Conservation (phyloP, 2,797 vertebrate species). For the Menidia menidia region DNA sequence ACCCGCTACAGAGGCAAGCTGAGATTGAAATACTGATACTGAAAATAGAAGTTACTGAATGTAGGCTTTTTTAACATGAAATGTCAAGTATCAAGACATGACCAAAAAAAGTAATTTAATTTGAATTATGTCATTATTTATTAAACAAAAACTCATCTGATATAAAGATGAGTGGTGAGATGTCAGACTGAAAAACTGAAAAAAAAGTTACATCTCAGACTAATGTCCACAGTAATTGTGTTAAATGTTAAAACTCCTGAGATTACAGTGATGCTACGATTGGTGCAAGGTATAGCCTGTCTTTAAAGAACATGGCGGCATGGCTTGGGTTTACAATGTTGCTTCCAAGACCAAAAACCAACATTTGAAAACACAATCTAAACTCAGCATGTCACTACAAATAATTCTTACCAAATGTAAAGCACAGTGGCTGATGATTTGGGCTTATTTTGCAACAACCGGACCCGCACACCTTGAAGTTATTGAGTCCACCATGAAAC, state of each 20-base stretch:
- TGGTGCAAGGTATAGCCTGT: too few species aligned
- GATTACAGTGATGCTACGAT: too few species aligned
- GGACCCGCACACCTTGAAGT: too few species aligned
- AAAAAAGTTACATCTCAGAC: background rate
- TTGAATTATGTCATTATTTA: background rate
- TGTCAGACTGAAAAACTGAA: background rate
- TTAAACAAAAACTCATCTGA: background rate
- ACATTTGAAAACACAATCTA: too few species aligned
- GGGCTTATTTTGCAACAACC: too few species aligned
- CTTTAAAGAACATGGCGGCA: too few species aligned
- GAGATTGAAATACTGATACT: background rate
- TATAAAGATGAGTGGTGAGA: background rate
- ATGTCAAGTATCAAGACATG: background rate
- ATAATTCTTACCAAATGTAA: too few species aligned
- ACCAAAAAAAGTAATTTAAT: background rate
- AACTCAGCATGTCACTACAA: too few species aligned
- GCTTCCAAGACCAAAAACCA: too few species aligned
- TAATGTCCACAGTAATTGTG: background rate
- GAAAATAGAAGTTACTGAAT: background rate
- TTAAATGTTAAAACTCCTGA: background rate
- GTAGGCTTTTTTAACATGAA: background rate
- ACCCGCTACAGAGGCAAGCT: conserved; percentile 79
- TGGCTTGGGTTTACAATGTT: too few species aligned
- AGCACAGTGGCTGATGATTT: too few species aligned
- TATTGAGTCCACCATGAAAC: too few species aligned